These are phyloP conservation scores for Synanthedon formicaeformis DNA, from an alignment of 2,888 invertebrate species.

Conservation along the genomic window DNA sequence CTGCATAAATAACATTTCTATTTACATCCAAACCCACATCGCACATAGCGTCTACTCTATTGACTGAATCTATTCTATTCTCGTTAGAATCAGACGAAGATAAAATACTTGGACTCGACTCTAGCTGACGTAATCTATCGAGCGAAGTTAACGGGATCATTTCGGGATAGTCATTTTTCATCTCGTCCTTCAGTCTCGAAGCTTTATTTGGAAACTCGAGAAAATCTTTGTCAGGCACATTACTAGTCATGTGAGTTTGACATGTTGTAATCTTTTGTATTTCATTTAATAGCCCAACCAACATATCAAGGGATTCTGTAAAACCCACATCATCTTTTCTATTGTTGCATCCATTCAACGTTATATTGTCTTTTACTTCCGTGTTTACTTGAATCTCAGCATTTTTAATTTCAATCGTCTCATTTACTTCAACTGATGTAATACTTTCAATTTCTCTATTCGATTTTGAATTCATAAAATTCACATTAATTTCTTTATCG, in stretches of 20 bases:
- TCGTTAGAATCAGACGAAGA: slow-evolving; percentile 27
- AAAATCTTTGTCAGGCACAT: background rate
- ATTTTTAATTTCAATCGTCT: background rate
- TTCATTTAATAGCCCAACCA: slow-evolving; percentile 51
- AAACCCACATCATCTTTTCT: background rate
- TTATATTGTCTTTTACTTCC: background rate
- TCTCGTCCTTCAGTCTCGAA: slow-evolving; percentile 13
- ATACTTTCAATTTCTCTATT: too few species aligned
- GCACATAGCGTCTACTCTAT: background rate
- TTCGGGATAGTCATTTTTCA: slow-evolving; percentile 16
- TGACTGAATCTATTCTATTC: slow-evolving; percentile 3
- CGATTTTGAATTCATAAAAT: too few species aligned
- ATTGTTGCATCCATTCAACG: too few species aligned
- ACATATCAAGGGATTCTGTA: slow-evolving; percentile 42
- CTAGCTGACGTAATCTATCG: slow-evolving; percentile 27
- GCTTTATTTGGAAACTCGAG: slow-evolving; percentile 21
- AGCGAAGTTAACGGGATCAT: slow-evolving; percentile 30
- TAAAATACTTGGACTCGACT: slow-evolving; percentile 28
- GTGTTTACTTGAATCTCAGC: background rate
- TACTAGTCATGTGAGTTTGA: slow-evolving; percentile 26
- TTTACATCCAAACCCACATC: background rate
- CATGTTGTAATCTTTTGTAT: slow-evolving; percentile 51
- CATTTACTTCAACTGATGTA: background rate
- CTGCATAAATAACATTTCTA: slow-evolving; percentile 5
- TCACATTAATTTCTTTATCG: too few species aligned